These are phyloP conservation scores for Neuroterus valhalla DNA, from an alignment of 1,140 invertebrate species.

Conservation along the genomic window DNA sequence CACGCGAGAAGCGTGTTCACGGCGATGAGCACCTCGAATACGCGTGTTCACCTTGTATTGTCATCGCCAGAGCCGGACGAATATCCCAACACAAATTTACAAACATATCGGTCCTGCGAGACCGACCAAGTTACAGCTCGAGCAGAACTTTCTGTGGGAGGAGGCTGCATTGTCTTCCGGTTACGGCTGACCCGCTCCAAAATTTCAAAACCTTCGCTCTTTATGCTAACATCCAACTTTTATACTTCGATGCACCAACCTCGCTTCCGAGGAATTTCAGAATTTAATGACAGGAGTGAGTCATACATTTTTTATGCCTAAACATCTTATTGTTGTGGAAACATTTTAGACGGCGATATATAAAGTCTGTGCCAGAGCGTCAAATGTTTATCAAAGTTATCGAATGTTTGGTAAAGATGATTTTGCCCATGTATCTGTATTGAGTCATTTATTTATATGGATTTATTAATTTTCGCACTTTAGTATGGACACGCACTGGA, in stretches of 20 bases:
- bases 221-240: slow-evolving; percentile 5
- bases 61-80: slow-evolving; percentile 39
- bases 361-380: too few relatives aligned
- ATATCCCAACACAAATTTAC: neutral
- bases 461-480: too few relatives aligned
- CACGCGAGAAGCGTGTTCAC: slow-evolving; percentile 57
- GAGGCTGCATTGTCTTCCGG: slow-evolving; percentile 54
- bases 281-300: too few relatives aligned
- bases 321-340: too few relatives aligned
- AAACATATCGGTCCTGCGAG: neutral
- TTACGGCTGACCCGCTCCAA: slow-evolving; percentile 44
- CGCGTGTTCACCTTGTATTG: slow-evolving; percentile 38
- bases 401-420: too few relatives aligned
- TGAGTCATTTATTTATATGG: too few relatives aligned
- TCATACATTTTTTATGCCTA: too few relatives aligned
- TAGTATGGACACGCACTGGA: too few relatives aligned
- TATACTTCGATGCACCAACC: slow-evolving; percentile 7
- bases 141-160: slow-evolving; percentile 47
- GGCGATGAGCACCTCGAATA: slow-evolving; percentile 51
- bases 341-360: too few relatives aligned
- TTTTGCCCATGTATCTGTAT: too few relatives aligned
- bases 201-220: slow-evolving; percentile 23
- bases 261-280: too few relatives aligned
- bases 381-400: too few relatives aligned
- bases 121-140: slow-evolving; percentile 1